Conservation (phyloP, 2,888 invertebrate species). For the Notodonta ziczac region DNA sequence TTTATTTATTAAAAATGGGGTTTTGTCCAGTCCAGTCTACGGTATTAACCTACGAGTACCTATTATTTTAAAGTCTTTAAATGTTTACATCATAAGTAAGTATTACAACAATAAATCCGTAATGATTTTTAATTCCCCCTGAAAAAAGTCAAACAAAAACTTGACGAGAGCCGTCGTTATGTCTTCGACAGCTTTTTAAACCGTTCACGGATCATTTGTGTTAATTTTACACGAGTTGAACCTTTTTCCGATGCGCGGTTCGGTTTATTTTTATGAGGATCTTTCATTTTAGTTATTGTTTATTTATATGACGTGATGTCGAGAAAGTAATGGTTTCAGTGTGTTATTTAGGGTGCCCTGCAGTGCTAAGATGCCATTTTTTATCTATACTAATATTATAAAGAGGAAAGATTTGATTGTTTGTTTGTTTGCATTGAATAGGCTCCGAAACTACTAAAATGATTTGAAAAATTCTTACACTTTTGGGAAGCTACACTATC, state of each 20-base stretch:
- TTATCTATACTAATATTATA: too few relatives aligned
- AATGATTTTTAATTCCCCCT: constrained; percentile 14
- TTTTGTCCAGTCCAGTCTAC: too few relatives aligned
- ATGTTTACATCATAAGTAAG: too few relatives aligned
- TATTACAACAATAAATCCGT: not conserved
- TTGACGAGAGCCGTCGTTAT: constrained; percentile 32
- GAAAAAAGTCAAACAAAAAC: constrained; percentile 15
- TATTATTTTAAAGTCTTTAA: too few relatives aligned
- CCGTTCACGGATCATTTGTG: constrained; percentile 33
- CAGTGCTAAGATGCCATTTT: too few relatives aligned
- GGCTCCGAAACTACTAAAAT: too few relatives aligned
- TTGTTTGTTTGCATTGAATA: too few relatives aligned
- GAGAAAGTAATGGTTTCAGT: not conserved
- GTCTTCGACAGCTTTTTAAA: constrained; percentile 22
- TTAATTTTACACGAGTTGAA: constrained; percentile 32
- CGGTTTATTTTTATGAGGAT: constrained; percentile 1
- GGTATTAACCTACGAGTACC: too few relatives aligned
- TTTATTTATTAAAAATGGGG: too few relatives aligned
- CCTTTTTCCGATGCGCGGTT: constrained; percentile 24
- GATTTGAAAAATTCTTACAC: too few relatives aligned
- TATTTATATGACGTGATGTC: not conserved
- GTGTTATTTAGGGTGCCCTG: not conserved
- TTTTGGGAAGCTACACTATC: too few relatives aligned
- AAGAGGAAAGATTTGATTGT: too few relatives aligned
- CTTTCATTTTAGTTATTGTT: constrained; percentile 1